phyloP scores from a whole-genome alignment of 2,113 vertebrate species.

The Gadus macrocephalus region DNA sequence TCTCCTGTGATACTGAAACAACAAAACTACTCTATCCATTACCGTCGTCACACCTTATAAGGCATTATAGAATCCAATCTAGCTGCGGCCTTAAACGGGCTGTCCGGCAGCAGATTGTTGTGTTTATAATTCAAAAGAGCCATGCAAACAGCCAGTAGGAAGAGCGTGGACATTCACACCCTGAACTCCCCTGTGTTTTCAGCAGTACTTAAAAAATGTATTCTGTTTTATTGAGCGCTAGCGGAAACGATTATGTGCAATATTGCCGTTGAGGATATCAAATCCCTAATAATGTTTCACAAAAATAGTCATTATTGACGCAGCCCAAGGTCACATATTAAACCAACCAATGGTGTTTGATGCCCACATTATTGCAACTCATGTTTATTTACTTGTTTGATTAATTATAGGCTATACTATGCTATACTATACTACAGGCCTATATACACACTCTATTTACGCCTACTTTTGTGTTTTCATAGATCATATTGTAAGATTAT shows the following conservation, averaged over 20 bases:
- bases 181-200: neutral
- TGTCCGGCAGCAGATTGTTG: neutral
- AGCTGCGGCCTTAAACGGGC: conserved; percentile 42
- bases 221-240: neutral
- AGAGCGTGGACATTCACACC: neutral
- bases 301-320: too few species aligned
- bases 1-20: too few species aligned
- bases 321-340: too few species aligned
- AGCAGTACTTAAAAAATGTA: neutral
- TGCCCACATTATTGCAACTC: neutral
- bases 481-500: too few species aligned
- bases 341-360: neutral
- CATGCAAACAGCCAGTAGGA: neutral
- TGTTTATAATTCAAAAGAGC: neutral
- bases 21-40: neutral
- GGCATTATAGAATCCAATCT: conserved; percentile 66
- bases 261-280: neutral
- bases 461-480: too few species aligned
- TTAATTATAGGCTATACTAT: too few species aligned
- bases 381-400: neutral
- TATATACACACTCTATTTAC: too few species aligned
- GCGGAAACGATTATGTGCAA: neutral
- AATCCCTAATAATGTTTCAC: neutral
- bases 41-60: conserved; percentile 85
- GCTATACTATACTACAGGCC: neutral